Conservation (phyloP, 2,113 vertebrate species). For the Chaetorhynchus papuensis region DNA sequence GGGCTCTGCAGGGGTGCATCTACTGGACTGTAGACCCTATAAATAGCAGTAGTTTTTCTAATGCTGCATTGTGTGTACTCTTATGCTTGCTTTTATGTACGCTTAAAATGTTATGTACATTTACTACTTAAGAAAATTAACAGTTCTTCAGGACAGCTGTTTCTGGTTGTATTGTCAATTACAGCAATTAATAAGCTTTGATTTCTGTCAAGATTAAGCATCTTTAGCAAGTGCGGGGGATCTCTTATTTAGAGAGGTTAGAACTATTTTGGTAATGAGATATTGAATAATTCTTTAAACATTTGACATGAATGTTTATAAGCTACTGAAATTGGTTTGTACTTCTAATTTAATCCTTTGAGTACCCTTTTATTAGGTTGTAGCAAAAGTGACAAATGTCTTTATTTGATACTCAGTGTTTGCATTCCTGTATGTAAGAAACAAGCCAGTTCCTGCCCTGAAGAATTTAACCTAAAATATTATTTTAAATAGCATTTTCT, state of each 20-base stretch:
- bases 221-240: background rate
- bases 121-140: background rate
- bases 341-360: background rate
- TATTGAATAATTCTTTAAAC: background rate
- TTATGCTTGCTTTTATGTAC: background rate
- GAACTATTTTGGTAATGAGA: background rate
- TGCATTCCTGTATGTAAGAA: background rate
- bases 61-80: background rate
- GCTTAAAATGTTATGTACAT: background rate
- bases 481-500: background rate
- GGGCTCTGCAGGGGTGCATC: background rate
- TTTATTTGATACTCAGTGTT: background rate
- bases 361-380: background rate
- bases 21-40: background rate
- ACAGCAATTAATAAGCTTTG: background rate
- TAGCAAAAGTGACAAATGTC: background rate
- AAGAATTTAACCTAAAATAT: background rate
- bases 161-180: background rate
- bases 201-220: background rate
- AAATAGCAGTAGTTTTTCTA: background rate
- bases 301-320: background rate
- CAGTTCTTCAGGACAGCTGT: background rate
- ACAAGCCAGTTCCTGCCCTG: background rate
- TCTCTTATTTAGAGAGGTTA: background rate
- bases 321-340: background rate